Evolutionary conservation across 2,113 vertebrate genomes (phyloP).

Genomic region (Balaenoptera acutorostrata): DNA sequence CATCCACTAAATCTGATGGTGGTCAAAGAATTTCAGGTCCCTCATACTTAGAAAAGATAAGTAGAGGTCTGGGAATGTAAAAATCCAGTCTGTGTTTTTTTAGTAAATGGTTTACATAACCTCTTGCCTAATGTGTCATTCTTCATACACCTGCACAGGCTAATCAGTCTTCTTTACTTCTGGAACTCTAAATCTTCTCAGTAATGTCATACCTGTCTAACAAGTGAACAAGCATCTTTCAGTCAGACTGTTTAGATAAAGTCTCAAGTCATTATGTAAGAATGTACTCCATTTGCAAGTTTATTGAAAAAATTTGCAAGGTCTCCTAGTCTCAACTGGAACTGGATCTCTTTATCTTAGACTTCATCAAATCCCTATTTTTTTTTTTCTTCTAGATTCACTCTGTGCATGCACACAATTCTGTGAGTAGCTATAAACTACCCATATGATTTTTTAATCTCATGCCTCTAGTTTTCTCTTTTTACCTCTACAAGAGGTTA

Average conservation of each 20-base stretch:
- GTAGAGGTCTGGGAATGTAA: conserved; percentile 2
- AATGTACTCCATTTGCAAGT: background rate
- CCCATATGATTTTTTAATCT: background rate
- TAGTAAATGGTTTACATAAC: conserved; percentile 46
- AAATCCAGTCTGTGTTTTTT: conserved; percentile 1
- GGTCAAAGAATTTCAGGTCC: conserved; percentile 32
- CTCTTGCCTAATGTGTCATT: conserved; percentile 39
- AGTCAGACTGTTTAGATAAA: conserved; percentile 10
- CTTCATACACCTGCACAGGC: conserved; percentile 15
- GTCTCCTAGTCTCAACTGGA: conserved; percentile 1
- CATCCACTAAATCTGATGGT: background rate
- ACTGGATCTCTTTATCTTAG: conserved; percentile 24
- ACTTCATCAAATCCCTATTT: background rate
- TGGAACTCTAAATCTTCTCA: conserved; percentile 3
- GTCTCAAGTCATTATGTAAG: background rate
- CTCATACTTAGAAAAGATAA: conserved; percentile 35
- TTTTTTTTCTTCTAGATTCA: background rate
- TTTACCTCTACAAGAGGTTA: background rate
- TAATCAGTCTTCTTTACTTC: background rate
- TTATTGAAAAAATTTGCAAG: background rate
- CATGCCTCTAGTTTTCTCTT: background rate
- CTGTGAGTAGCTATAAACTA: background rate
- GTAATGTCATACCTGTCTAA: background rate
- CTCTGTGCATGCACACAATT: background rate
- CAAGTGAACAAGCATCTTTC: background rate